A percentile compares a stretch with the other conserved stretches of the same genome.
Conservation (phyloP, 2,113 vertebrate genomes). For the Scolopax mira region DNA sequence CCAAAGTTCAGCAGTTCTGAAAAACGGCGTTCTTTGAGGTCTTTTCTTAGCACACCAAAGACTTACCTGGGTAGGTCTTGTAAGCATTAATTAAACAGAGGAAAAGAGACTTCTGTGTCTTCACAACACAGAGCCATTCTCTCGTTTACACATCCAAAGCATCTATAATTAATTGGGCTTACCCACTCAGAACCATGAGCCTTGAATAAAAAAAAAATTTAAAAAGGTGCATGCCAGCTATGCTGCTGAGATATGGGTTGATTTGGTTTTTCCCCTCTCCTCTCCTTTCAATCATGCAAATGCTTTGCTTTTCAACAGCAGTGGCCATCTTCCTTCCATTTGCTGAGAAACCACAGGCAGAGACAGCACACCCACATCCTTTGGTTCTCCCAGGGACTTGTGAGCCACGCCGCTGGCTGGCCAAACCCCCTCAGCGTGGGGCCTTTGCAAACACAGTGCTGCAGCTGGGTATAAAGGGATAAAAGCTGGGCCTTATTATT, state of each 20-base stretch:
- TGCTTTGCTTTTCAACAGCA: neutral
- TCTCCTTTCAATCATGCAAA: neutral
- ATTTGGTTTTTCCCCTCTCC: neutral
- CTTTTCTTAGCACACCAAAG: neutral
- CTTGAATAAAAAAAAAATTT: neutral
- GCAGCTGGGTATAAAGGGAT: no score
- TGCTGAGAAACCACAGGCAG: neutral
- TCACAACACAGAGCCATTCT: neutral
- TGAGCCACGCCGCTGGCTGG: neutral
- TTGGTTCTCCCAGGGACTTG: neutral
- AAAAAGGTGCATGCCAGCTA: neutral
- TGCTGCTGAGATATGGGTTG: neutral
- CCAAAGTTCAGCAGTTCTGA: neutral
- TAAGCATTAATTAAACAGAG: constrained; percentile 23
- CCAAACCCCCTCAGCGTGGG: fast-evolving
- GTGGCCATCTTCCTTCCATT: neutral
- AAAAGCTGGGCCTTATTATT: neutral
- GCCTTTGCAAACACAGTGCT: neutral
- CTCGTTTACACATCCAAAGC: neutral
- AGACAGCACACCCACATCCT: fast-evolving
- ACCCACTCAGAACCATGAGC: neutral
- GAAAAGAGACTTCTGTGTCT: constrained; percentile 10
- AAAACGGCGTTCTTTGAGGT: neutral
- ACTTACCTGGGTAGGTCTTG: neutral
- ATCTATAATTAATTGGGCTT: neutral